phyloP scores from a whole-genome alignment of 2,888 invertebrate species.

The Corythucha ciliata region DNA sequence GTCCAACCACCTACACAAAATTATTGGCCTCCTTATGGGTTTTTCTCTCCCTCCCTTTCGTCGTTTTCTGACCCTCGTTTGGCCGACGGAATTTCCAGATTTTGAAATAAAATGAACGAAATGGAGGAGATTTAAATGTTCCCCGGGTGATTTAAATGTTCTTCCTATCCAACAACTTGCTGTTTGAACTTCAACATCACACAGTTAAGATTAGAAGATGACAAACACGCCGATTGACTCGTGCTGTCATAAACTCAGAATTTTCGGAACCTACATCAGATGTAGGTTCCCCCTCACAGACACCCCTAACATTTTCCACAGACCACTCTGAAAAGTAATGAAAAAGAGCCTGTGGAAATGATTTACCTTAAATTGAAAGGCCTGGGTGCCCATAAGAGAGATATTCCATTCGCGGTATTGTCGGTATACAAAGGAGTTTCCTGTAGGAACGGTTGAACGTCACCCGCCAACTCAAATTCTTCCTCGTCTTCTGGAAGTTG shows the following conservation, averaged over 20 bases:
- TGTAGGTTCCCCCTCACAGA: not conserved
- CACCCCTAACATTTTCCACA: not conserved
- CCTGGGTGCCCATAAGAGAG: constrained; percentile 92
- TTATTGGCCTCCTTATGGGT: too few relatives aligned
- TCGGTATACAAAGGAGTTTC: constrained; percentile 95
- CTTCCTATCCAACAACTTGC: too few relatives aligned
- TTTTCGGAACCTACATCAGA: not conserved
- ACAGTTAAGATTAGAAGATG: not conserved
- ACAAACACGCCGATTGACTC: not conserved
- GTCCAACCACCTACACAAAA: too few relatives aligned
- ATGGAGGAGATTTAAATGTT: too few relatives aligned
- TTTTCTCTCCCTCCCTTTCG: too few relatives aligned
- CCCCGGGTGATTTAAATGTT: too few relatives aligned
- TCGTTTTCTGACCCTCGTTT: too few relatives aligned
- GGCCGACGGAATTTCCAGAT: too few relatives aligned
- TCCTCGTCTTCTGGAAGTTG: constrained; percentile 87
- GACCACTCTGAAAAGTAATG: not conserved
- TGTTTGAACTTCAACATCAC: too few relatives aligned
- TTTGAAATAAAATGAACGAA: too few relatives aligned
- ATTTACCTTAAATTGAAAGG: constrained; percentile 72
- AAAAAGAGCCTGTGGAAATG: not conserved
- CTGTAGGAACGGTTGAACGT: constrained; percentile 83
- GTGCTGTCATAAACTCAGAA: not conserved
- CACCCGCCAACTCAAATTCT: constrained; percentile 84
- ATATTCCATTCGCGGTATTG: constrained; percentile 97